Percentiles rank a stretch among this genome's conserved stretches.
Evolutionary conservation across 1,140 invertebrate genomes (phyloP).

Genomic region (Choristoneura fumiferana): DNA sequence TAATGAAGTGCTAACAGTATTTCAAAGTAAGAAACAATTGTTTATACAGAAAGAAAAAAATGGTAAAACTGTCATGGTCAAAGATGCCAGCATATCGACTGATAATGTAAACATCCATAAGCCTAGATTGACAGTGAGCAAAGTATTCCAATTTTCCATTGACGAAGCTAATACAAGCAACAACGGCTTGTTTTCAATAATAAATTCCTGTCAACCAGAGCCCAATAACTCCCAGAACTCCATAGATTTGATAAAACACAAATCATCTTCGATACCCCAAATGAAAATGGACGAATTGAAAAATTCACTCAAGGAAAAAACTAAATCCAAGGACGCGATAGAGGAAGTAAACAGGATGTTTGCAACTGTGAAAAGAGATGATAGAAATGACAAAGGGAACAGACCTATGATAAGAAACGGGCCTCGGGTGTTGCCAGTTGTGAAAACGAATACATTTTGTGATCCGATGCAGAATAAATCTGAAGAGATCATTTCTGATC

Average conservation of each 20-base stretch:
- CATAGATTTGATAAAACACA: constrained; percentile 47
- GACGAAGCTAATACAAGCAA: constrained; percentile 28
- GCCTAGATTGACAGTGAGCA: constrained; percentile 40
- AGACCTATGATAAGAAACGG: constrained; percentile 53
- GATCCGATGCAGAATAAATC: constrained; percentile 17
- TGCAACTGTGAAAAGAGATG: constrained; percentile 47
- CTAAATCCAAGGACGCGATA: constrained; percentile 58
- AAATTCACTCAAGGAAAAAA: constrained; percentile 54
- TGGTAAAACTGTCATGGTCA: constrained; percentile 38
- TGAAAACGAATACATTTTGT: constrained; percentile 40
- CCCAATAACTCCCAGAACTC: constrained; percentile 27
- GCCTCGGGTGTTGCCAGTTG: constrained; percentile 61
- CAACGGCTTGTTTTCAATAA: constrained; percentile 40
- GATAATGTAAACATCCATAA: constrained; percentile 26
- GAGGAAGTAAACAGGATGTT: constrained; percentile 70
- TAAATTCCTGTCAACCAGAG: constrained; percentile 40
- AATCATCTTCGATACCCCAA: constrained; percentile 67
- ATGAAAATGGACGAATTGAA: constrained; percentile 68
- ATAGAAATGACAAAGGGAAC: constrained; percentile 36
- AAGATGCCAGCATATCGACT: constrained; percentile 47
- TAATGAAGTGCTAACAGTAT: constrained; percentile 60
- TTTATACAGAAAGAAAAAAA: constrained; percentile 22
- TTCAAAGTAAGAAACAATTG: constrained; percentile 55
- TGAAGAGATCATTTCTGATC: constrained; percentile 3
- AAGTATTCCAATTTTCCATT: constrained; percentile 45